Evolutionary conservation across 92 coral and sea anemone genomes (phyloP).

Genomic region (Scolanthus callimorphus): DNA sequence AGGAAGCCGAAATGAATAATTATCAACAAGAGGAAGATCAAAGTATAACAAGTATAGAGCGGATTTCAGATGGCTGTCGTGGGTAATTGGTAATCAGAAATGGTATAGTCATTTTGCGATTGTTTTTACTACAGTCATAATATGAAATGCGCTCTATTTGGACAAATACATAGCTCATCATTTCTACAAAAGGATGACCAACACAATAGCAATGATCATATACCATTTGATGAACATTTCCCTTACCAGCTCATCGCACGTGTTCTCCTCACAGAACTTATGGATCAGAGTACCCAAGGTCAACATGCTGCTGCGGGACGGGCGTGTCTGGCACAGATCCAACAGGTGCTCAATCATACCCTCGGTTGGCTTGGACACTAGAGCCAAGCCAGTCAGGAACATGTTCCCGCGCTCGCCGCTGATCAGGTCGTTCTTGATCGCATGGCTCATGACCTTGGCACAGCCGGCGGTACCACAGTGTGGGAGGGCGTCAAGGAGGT

Average conservation of each 20-base stretch:
- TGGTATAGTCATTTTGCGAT: too few species aligned
- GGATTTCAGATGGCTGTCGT: too few species aligned
- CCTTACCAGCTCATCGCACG: constrained; percentile 56
- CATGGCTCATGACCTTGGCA: constrained; percentile 75
- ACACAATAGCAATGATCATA: too few species aligned
- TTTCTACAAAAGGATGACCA: too few species aligned
- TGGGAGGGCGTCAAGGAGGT: constrained; percentile 87
- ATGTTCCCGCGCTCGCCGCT: constrained; percentile 82
- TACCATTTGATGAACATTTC: too few species aligned
- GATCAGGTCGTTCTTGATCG: constrained; percentile 60
- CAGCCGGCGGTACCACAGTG: constrained; percentile 93
- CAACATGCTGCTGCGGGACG: constrained; percentile 82
- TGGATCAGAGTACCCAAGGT: constrained; percentile 96
- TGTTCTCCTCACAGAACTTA: constrained; percentile 72
- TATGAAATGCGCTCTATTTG: too few species aligned
- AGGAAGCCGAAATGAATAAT: too few species aligned
- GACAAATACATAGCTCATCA: too few species aligned
- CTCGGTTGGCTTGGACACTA: constrained; percentile 77
- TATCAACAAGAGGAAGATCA: too few species aligned
- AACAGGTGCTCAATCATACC: constrained; percentile 70
- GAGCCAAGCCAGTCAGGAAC: constrained; percentile 88
- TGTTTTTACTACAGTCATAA: too few species aligned
- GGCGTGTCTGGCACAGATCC: constrained; percentile 51
- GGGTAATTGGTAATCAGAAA: too few species aligned
- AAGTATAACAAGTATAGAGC: too few species aligned